Conservation (phyloP, 2,797 vertebrate species). For the Pseudochirops cupreus region DNA sequence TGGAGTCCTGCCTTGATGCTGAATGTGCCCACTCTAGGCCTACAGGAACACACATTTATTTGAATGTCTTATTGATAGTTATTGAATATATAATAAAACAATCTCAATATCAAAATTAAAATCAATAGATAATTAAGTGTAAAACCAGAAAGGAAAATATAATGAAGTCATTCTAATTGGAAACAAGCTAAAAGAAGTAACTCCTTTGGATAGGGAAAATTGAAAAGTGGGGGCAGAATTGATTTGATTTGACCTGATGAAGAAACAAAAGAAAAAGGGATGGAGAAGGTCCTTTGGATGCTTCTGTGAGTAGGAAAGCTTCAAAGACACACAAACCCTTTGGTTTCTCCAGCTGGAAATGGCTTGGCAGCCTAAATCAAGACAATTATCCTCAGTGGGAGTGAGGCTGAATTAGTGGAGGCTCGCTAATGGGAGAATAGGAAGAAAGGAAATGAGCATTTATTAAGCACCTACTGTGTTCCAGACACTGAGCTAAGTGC, state of each 20-base stretch:
- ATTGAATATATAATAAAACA: neutral
- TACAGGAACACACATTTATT: neutral
- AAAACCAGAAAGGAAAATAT: neutral
- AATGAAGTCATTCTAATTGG: neutral
- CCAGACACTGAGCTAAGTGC: neutral
- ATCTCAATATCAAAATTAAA: neutral
- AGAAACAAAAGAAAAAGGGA: neutral
- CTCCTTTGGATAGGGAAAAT: neutral
- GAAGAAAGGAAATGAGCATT: neutral
- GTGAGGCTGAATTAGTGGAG: neutral
- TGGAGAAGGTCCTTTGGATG: neutral
- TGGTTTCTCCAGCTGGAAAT: neutral
- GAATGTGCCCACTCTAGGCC: neutral
- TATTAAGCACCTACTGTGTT: neutral
- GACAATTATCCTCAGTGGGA: neutral
- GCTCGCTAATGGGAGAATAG: neutral
- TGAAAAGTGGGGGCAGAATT: neutral
- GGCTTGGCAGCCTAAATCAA: neutral
- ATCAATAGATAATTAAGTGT: neutral
- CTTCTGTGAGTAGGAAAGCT: neutral
- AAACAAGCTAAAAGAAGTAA: neutral
- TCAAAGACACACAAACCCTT: neutral
- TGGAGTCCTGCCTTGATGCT: neutral
- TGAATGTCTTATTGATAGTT: neutral
- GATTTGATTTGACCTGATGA: neutral